Evolutionary conservation across 2,113 vertebrate species (phyloP).

Genomic region (Lepus timidus): DNA sequence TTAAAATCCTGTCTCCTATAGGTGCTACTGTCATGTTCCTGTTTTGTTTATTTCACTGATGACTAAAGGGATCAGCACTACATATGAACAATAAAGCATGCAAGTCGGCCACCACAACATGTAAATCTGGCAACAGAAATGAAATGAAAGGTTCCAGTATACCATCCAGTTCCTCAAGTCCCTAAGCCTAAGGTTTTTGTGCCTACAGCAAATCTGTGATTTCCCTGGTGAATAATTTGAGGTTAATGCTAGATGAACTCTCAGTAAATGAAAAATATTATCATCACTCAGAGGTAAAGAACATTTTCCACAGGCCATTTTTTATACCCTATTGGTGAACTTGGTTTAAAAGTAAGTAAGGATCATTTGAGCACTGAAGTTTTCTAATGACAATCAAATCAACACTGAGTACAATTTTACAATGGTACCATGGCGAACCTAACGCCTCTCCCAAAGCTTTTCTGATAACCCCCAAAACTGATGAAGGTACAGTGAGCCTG

Average conservation of each 20-base stretch:
- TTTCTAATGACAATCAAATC: conserved; percentile 23
- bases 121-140: background rate
- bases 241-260: conserved; percentile 17
- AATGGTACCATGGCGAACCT: background rate
- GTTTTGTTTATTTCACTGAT: background rate
- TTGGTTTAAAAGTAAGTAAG: conserved; percentile 44
- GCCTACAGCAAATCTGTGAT: background rate
- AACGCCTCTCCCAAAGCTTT: background rate
- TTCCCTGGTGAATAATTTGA: conserved; percentile 50
- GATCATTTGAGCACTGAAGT: background rate
- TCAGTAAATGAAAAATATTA: conserved; percentile 12
- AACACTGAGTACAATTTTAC: background rate
- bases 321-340: background rate
- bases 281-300: background rate
- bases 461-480: background rate
- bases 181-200: background rate
- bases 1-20: background rate
- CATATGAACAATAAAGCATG: background rate
- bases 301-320: background rate
- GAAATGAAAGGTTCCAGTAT: background rate
- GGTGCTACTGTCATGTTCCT: background rate
- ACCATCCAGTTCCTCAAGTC: background rate
- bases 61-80: background rate
- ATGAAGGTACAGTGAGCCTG: background rate
- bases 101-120: background rate